Evolutionary conservation across 2,113 vertebrate genomes (phyloP), one percentile per base, ranked within the genome.

Genomic region (Peromyscus leucopus): DNA sequence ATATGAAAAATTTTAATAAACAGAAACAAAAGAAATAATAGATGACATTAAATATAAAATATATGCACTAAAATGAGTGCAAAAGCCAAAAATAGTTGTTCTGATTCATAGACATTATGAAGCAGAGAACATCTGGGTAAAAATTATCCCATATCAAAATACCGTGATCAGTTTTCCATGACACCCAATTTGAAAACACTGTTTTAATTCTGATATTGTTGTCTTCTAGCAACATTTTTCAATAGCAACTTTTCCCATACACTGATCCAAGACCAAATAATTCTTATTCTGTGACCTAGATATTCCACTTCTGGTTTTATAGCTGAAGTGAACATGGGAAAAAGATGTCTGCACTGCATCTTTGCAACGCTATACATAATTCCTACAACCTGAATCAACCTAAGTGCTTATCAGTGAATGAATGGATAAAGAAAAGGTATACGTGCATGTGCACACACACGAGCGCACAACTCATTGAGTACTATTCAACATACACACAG

Each of bases 171-270:
- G 61, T 95, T n/a, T 90, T 75, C 59, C 71, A 0, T 92, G 89
- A 93, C 36, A 59, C 6, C 65, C 21, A 69, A 55, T 5, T 42
- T 36, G n/a, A 65, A 91, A 92, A 78, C 76, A 3, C 48, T 87
- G 42, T 89, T 74, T 33, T 39, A 84, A 89, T 90, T 91, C 26
- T 88, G 89, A 93, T 33, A 7, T 71, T 93, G 4, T 89, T 95
- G 42, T 94, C 42, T 92, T 51, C 19, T 22, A 85, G 63, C 1
- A 84, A 26, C 10, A 93, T 79, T 90, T 79, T 26, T 10, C 39
- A 92, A 33, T 8, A 61, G 80, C 46, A 74, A 1, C 78, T 61
- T 42, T 39, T 55, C 10, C 22, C 7, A 31, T 80, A 8, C 63
- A 42, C 22, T 89, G 51, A 89, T 94, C 19, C 26, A 46, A 94